Evolutionary conservation across 2,888 invertebrate species (phyloP).

Genomic region (Ectobius pallidus): DNA sequence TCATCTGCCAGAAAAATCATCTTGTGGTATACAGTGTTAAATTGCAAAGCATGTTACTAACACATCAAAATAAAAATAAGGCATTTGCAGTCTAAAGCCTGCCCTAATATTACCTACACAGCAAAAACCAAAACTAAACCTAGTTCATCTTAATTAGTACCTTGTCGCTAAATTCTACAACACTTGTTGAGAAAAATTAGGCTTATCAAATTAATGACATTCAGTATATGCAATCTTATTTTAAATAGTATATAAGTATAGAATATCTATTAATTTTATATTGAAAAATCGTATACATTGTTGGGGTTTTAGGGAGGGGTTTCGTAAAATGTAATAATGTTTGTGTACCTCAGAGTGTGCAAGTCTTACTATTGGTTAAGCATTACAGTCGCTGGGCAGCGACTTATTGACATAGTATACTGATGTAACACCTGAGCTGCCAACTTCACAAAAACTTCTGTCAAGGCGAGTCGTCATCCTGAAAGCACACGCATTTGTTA

Average conservation of each 20-base stretch:
- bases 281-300: constrained; percentile 61
- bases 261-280: constrained; percentile 54
- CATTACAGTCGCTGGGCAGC: constrained; percentile 20
- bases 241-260: constrained; percentile 36
- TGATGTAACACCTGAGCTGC: constrained; percentile 34
- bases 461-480: constrained; percentile 35
- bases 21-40: not conserved
- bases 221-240: constrained; percentile 30
- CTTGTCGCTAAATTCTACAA: constrained; percentile 26
- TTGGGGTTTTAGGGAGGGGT: constrained; percentile 44
- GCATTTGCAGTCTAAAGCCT: not conserved
- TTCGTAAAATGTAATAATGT: constrained; percentile 30
- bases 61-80: constrained; percentile 3
- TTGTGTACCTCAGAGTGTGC: constrained; percentile 27
- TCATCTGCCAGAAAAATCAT: no score
- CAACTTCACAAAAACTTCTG: constrained; percentile 25
- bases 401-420: constrained; percentile 33
- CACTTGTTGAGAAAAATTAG: constrained; percentile 31
- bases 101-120: no score
- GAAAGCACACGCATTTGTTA: constrained; percentile 22
- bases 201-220: constrained; percentile 31
- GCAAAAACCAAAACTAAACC: no score
- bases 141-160: constrained; percentile 17
- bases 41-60: not conserved
- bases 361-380: constrained; percentile 28